Evolutionary conservation across 2,888 invertebrate genomes (phyloP), one percentile per base, ranked within the genome.

Genomic region (Argyresthia albistria): DNA sequence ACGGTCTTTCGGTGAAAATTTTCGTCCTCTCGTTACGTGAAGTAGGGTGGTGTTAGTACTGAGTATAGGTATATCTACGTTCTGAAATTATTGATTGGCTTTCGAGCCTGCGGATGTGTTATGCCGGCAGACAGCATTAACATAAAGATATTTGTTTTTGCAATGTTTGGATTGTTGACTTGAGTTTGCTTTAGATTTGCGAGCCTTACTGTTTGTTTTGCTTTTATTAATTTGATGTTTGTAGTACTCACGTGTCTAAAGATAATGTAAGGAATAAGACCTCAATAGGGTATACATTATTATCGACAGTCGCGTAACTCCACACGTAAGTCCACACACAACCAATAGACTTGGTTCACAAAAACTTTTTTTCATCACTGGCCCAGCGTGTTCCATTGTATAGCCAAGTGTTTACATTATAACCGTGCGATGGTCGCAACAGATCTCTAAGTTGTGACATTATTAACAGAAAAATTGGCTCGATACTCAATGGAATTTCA

Each of bases 401-500:
- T 64, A 58, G 52, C 70, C 62, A 66, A 76, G 74, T 81, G 80
- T 81, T 81, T 80, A 80, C 78, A 75, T 69, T 67, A 63, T 64
- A 55, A 37, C 63, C 58, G 58, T 58, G 55, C 57, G 62, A 61
- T 62, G 59, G 54, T 68, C 65, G 69, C 70, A 70, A 70, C 70
- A 74, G 60, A 66, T 69, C 71, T 67, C 65, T 56, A 60, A 73
- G 70, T 79, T 79, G 79, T 80, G 79, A 81, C 80, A 74, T 76
- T 78, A 80, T 80, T 79, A 80, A 80, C 73, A 77, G 75, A 76
- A 75, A 81, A 81, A 78, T 81, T 80, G 76, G 69, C 67, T 61
- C 61, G 69, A 69, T 12, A 48, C 6, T 69, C 63, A 67, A 70
- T 70, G 53, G 55, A 72, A 70, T 65, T 67, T 66, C 61, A 63